Percentiles rank a stretch among this genome's conserved stretches.
phyloP scores from a whole-genome alignment of 1,140 invertebrate species.

The Meloidogyne exigua region DNA sequence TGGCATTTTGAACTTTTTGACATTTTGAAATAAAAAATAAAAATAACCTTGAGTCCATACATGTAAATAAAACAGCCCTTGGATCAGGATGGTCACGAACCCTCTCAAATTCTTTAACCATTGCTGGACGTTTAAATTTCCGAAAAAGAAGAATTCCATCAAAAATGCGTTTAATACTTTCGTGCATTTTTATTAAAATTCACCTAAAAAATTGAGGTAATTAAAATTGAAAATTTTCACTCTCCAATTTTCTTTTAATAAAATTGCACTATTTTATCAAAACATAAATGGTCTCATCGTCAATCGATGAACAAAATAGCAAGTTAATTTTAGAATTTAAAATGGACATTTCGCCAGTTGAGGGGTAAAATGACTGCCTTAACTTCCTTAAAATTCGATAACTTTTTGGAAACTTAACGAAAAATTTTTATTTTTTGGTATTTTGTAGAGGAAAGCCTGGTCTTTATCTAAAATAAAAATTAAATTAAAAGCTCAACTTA shows the following conservation, averaged over 20 bases:
- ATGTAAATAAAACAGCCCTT: conserved; percentile 91
- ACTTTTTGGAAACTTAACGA: background rate
- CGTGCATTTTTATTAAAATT: conserved; percentile 27
- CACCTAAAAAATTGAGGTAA: background rate
- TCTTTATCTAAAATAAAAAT: background rate
- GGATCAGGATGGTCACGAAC: conserved; percentile 72
- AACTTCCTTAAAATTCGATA: background rate
- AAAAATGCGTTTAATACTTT: conserved; percentile 51
- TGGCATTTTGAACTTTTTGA: background rate
- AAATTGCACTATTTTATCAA: background rate
- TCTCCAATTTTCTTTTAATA: background rate
- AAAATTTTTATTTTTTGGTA: background rate
- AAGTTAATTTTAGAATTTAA: too few species aligned
- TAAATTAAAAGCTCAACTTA: background rate
- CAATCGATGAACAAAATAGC: background rate
- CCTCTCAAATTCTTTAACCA: conserved; percentile 61
- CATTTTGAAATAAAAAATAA: conserved; percentile 9
- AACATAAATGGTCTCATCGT: conserved; percentile 1
- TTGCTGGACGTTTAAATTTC: conserved; percentile 53
- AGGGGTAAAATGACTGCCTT: background rate
- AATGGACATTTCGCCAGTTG: background rate
- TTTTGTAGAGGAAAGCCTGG: background rate
- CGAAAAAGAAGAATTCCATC: conserved; percentile 57
- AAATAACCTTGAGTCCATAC: conserved; percentile 74
- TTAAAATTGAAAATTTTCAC: background rate